Evolutionary conservation across 2,888 invertebrate genomes (phyloP).

Genomic region (Epiblema foenella): DNA sequence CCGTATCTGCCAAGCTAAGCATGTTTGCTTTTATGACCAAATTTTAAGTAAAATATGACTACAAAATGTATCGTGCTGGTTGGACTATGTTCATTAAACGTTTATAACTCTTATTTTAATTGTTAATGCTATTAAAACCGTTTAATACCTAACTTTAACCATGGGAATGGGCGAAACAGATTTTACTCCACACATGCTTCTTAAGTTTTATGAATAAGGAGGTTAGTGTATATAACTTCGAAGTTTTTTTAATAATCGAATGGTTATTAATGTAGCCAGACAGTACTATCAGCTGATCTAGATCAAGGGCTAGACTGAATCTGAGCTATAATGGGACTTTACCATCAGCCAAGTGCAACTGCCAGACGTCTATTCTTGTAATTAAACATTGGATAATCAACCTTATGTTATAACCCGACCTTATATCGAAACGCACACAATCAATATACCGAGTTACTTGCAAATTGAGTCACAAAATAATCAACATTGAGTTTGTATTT

Average conservation of each 20-base stretch:
- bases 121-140: no score
- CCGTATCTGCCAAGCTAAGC: no score
- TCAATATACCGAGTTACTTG: not conserved
- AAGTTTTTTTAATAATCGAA: conserved; percentile 1
- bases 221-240: no score
- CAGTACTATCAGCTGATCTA: conserved; percentile 61
- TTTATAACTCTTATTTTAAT: no score
- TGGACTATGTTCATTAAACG: no score
- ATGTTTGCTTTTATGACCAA: no score
- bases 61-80: no score
- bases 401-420: conserved; percentile 50
- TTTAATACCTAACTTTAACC: no score
- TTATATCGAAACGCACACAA: not conserved
- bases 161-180: no score
- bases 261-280: conserved; percentile 46
- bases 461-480: not conserved
- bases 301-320: conserved; percentile 75
- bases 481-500: not conserved
- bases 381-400: conserved; percentile 57
- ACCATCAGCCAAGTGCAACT: conserved; percentile 75
- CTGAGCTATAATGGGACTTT: conserved; percentile 73
- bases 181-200: no score
- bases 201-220: no score
- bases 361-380: conserved; percentile 78
- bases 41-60: no score